phyloP scores from a whole-genome alignment of 1,140 invertebrate genomes.

The Drosophila virilis region DNA sequence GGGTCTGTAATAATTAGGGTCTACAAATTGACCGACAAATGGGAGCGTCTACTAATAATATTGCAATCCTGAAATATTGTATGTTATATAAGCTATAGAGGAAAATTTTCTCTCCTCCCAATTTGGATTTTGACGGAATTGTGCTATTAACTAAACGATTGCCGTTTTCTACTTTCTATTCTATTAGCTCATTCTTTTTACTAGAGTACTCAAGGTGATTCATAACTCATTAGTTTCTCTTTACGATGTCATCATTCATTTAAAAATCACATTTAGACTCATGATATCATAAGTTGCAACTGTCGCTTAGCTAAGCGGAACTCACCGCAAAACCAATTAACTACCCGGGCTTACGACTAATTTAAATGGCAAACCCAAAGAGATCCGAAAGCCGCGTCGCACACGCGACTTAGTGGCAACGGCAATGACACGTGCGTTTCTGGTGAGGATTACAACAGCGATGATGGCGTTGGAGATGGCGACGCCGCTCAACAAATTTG shows the following conservation, averaged over 20 bases:
- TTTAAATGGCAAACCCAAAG: constrained; percentile 58
- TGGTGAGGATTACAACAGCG: constrained; percentile 60
- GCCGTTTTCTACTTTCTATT: too few relatives aligned
- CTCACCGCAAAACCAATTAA: constrained; percentile 57
- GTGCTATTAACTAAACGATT: too few relatives aligned
- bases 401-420: constrained; percentile 50
- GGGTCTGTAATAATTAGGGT: constrained; percentile 23
- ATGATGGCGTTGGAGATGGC: constrained; percentile 45
- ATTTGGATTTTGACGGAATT: too few relatives aligned
- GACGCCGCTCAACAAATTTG: constrained; percentile 73
- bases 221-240: too few relatives aligned
- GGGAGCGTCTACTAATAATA: constrained; percentile 35
- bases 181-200: too few relatives aligned
- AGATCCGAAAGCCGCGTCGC: constrained; percentile 42
- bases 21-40: constrained; percentile 49
- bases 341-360: constrained; percentile 60
- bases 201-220: too few relatives aligned
- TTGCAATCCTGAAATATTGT: constrained; percentile 7
- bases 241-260: background rate
- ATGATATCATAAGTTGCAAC: background rate
- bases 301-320: constrained; percentile 6
- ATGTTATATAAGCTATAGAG: too few relatives aligned
- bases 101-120: too few relatives aligned
- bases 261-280: background rate
- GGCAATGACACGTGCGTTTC: constrained; percentile 70